Conservation (phyloP, 2,113 vertebrate species). For the Pygoscelis antarcticus region DNA sequence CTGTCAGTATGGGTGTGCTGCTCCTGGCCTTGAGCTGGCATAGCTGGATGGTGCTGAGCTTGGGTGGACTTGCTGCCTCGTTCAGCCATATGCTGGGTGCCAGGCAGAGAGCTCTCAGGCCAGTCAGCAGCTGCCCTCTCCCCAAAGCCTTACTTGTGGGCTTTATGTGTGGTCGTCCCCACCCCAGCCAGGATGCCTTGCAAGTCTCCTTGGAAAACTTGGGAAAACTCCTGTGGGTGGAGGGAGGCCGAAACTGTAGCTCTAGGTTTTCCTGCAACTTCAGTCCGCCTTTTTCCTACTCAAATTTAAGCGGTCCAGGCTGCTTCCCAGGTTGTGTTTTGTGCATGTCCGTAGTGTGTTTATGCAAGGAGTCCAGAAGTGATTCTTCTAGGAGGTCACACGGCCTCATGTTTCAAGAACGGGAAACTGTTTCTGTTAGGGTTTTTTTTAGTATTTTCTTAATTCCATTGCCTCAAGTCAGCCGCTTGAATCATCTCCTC, state of each 20-base stretch:
- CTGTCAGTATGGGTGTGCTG: neutral
- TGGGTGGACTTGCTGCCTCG: accelerated
- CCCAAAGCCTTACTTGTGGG: neutral
- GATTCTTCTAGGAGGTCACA: slow-evolving; percentile 12
- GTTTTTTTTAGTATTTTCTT: neutral
- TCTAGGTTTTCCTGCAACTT: neutral
- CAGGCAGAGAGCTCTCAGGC: neutral
- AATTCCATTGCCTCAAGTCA: slow-evolving; percentile 28
- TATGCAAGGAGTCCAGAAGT: neutral
- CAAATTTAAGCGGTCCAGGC: neutral
- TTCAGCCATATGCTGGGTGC: neutral
- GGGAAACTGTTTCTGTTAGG: neutral
- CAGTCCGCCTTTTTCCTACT: neutral
- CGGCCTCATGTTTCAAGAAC: neutral
- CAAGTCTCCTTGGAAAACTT: neutral
- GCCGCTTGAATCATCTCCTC: neutral
- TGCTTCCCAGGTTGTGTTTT: neutral
- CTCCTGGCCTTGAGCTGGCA: neutral
- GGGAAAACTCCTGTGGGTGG: neutral
- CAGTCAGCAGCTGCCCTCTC: neutral
- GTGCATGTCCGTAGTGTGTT: neutral
- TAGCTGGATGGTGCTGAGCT: neutral
- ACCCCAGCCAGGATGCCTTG: neutral
- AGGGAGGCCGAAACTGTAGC: neutral
- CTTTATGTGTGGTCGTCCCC: neutral